Evolutionary conservation across 53 echinoderm and acorn worm species (phyloP), one percentile per base, ranked within the genome.

Genomic region (Hippasteria phrygiana): DNA sequence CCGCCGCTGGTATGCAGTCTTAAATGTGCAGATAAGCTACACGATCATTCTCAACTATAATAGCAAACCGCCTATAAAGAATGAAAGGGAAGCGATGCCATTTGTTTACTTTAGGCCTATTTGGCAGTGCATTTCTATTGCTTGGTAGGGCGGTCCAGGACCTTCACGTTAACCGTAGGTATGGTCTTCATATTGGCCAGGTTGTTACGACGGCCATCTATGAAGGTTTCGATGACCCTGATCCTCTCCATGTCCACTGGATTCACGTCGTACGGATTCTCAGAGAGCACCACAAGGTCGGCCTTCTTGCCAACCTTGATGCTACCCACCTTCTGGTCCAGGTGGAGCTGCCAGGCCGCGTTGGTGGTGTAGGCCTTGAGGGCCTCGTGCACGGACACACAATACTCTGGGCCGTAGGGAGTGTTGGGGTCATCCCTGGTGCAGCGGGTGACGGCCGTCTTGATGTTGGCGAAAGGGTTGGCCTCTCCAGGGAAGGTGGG

Each of bases 271-370:
- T 64, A 80, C 27, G 80, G 80, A 43, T 80, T 80, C 51, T 70
- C 85, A n/a, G 85, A 71, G 48, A 85, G 71, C 47, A 85, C 50
- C 71, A 85, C 85, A 36, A 85, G 40, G 80, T 80, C 80, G 27
- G 80, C 80, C 80, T 64, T 80, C 63, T 80, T 80, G 64, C 80
- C 80, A 1, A 31, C 50, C 51, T 62, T 85, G 70, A 85, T 69
- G 53, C 70, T 71, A 22, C 80, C 70, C 43, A 87, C 13, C 42
- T 73, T n/a, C 8, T 50, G 11, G 4, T 87, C 87, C 29, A 35
- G 56, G 73, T 87, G 71, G 18, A 87, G 87, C 42, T 87, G 87
- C 87, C 87, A 87, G 41, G 87, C 87, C 56, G 87, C 87, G 85
- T 69, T 69, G 48, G 71, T 35, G 70, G 85, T 85, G 70, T 69